These are phyloP conservation scores for Melieria omissa DNA, from an alignment of 2,888 invertebrate genomes.

Conservation along the genomic window DNA sequence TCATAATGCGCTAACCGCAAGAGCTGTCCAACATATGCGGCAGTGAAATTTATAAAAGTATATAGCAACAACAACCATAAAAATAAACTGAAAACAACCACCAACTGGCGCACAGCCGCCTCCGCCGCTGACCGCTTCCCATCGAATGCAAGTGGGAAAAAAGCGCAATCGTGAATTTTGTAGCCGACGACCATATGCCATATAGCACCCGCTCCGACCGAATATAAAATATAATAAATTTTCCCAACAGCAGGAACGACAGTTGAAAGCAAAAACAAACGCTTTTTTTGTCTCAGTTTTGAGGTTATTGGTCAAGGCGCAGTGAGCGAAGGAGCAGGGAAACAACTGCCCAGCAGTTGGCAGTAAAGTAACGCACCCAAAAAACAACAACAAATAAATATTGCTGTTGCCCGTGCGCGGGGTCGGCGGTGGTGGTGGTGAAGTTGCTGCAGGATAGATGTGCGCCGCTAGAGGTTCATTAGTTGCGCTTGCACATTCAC, in stretches of 20 bases:
- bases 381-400: neutral
- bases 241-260: slow-evolving; percentile 8
- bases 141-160: too few species aligned
- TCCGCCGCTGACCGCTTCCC: too few species aligned
- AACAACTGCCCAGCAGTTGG: neutral
- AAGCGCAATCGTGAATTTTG: too few species aligned
- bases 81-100: too few species aligned
- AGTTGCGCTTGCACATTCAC: slow-evolving; percentile 11
- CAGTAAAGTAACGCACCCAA: slow-evolving; percentile 15
- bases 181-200: slow-evolving; percentile 23
- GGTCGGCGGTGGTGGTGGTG: slow-evolving; percentile 4
- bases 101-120: too few species aligned
- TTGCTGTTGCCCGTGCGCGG: too few species aligned
- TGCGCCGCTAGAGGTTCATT: slow-evolving; percentile 8
- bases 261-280: too few species aligned
- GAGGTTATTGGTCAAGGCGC: too few species aligned
- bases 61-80: neutral
- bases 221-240: slow-evolving; percentile 19
- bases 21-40: too few species aligned
- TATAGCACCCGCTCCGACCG: slow-evolving; percentile 21
- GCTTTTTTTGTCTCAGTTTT: neutral
- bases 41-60: too few species aligned
- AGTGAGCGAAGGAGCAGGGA: slow-evolving; percentile 8
- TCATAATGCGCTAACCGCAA: too few species aligned
- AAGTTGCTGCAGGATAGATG: neutral